These are phyloP conservation scores for Pangasius macronema DNA, from an alignment of 2,797 vertebrate species.

Conservation along the genomic window DNA sequence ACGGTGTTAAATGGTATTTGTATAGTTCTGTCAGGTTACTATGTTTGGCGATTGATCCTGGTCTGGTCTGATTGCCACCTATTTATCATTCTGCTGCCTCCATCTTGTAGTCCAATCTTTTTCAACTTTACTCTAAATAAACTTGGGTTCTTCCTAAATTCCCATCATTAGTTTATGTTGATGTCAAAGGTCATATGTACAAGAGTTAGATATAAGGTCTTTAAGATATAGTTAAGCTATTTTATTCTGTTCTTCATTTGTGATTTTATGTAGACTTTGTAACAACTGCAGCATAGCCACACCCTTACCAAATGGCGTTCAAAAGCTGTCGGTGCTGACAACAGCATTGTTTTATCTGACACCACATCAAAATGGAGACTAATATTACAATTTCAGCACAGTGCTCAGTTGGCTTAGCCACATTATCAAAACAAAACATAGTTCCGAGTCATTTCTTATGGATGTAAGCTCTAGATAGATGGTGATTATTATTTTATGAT, in stretches of 20 bases:
- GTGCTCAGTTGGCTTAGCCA: not conserved
- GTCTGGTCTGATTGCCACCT: not conserved
- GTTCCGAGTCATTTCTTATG: not conserved
- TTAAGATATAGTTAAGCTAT: not conserved
- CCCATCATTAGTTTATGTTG: not conserved
- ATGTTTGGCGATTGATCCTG: not conserved
- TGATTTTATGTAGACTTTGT: not conserved
- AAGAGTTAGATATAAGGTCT: not conserved
- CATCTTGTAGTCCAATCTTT: not conserved
- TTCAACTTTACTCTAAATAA: not conserved
- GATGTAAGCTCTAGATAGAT: not conserved
- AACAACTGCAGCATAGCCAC: not conserved
- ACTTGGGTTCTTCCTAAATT: not conserved
- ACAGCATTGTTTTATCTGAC: not conserved
- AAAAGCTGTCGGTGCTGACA: not conserved
- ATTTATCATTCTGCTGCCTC: not conserved
- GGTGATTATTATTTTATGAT: not conserved
- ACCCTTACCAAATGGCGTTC: conserved; percentile 9
- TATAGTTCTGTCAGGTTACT: not conserved
- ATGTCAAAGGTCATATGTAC: not conserved
- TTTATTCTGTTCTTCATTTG: not conserved
- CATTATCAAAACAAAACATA: not conserved
- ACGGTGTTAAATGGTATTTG: not conserved
- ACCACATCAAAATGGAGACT: not conserved
- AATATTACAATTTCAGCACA: not conserved